Percentiles rank a stretch among this genome's conserved stretches.
Conservation (phyloP, 2,113 vertebrate genomes). For the Bubalus kerabau region DNA sequence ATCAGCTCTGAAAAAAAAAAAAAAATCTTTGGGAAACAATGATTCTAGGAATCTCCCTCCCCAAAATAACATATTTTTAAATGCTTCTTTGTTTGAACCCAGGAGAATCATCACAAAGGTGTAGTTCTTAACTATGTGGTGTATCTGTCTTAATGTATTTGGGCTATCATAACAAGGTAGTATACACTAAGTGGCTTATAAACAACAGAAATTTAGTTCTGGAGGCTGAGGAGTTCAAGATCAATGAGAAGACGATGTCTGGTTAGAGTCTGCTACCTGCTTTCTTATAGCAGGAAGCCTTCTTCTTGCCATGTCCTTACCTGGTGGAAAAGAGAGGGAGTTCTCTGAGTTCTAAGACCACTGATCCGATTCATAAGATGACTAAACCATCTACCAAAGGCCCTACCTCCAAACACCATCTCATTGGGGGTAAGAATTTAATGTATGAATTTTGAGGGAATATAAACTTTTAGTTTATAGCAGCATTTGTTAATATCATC, state of each 20-base stretch:
- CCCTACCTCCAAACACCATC: neutral
- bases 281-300: too few relatives aligned
- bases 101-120: neutral
- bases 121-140: neutral
- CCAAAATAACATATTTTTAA: neutral
- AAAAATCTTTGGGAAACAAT: neutral
- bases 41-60: neutral
- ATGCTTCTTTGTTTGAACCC: neutral
- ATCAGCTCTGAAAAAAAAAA: neutral
- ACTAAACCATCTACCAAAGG: neutral
- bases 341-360: neutral
- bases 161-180: neutral
- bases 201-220: neutral
- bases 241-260: neutral
- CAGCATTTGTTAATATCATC: neutral
- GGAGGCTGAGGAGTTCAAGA: neutral
- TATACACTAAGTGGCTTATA: neutral
- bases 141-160: neutral
- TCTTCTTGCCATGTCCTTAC: neutral
- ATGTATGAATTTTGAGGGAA: neutral
- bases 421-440: neutral
- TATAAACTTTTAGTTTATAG: neutral
- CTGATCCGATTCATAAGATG: too few relatives aligned
- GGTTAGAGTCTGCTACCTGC: neutral
- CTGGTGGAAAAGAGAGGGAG: neutral